phyloP scores from a whole-genome alignment of 1,140 invertebrate genomes.

The Holcopasites calliopsidis region DNA sequence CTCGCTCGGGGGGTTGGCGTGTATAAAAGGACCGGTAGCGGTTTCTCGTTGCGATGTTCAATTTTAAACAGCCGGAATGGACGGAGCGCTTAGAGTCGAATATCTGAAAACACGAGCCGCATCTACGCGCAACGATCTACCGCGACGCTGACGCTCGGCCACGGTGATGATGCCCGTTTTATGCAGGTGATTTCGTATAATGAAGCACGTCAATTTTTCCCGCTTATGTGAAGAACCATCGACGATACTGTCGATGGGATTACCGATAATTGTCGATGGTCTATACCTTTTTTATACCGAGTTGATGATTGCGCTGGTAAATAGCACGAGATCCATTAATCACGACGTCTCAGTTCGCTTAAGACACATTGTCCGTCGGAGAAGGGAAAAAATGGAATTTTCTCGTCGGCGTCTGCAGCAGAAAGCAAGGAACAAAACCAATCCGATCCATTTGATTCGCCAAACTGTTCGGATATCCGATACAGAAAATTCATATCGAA shows the following conservation, averaged over 20 bases:
- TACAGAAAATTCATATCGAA: neutral
- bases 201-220: slow-evolving; percentile 27
- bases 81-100: slow-evolving; percentile 3
- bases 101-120: slow-evolving; percentile 21
- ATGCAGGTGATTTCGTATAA: slow-evolving; percentile 54
- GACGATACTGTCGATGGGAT: too few relatives aligned
- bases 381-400: neutral
- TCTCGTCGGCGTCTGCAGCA: neutral
- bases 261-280: too few relatives aligned
- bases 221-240: neutral
- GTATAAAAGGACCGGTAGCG: slow-evolving; percentile 16
- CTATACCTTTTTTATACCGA: too few relatives aligned
- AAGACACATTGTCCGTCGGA: too few relatives aligned
- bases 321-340: too few relatives aligned
- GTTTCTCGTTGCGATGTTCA: slow-evolving; percentile 34
- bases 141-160: slow-evolving; percentile 24
- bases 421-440: neutral
- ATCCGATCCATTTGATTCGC: neutral
- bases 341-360: too few relatives aligned
- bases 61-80: slow-evolving; percentile 43
- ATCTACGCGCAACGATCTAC: neutral
- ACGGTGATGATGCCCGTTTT: slow-evolving; percentile 50
- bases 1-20: neutral
- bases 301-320: too few relatives aligned
- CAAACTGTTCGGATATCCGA: neutral